phyloP scores from a whole-genome alignment of 2,113 vertebrate genomes.

The Coregonus clupeaformis region DNA sequence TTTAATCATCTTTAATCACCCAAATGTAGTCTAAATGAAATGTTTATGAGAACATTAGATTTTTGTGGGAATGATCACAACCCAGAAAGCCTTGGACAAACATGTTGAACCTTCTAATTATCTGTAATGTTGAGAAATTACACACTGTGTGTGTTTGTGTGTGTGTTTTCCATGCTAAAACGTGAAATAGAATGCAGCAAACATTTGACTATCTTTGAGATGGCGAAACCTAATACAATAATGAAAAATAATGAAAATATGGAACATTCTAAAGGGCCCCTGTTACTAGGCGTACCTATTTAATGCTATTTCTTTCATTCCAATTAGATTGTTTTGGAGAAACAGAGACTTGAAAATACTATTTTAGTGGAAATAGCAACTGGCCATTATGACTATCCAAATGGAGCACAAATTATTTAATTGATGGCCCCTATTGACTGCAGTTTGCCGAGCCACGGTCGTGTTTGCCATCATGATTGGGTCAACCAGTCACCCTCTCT shows the following conservation, averaged over 20 bases:
- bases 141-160: constrained; percentile 28
- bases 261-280: neutral
- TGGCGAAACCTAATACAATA: constrained; percentile 28
- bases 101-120: constrained; percentile 75
- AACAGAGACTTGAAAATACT: constrained; percentile 32
- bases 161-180: constrained; percentile 40
- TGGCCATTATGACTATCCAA: constrained; percentile 43
- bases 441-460: constrained; percentile 10
- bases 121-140: constrained; percentile 62
- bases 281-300: no score
- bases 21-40: constrained; percentile 77
- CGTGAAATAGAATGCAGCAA: constrained; percentile 48
- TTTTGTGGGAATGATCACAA: constrained; percentile 72
- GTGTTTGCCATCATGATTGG: neutral
- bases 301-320: constrained; percentile 24
- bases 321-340: constrained; percentile 19
- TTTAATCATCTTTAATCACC: constrained; percentile 76
- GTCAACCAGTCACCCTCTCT: constrained; percentile 30
- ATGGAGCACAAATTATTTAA: constrained; percentile 59
- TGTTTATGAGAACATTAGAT: constrained; percentile 70
- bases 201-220: constrained; percentile 44
- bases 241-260: neutral
- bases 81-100: constrained; percentile 66
- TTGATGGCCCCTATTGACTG: constrained; percentile 28
- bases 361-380: constrained; percentile 36